Base-by-base conservation (phyloP, 2,113 vertebrate species). In the Sturnus vulgaris region DNA sequence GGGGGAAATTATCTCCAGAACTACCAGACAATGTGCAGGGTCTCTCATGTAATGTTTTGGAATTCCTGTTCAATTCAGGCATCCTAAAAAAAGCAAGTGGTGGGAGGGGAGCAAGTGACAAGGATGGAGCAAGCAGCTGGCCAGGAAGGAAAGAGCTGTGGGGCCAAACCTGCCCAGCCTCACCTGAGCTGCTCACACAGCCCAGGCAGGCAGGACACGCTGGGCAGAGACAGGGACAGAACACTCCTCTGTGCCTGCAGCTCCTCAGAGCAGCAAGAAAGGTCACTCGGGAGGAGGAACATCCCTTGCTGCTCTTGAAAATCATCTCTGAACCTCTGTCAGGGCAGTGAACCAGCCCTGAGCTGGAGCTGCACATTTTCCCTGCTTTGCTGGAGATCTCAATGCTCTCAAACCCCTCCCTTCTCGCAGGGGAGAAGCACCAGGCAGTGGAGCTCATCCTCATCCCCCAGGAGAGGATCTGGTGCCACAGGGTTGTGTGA, bases 401-500 rank as follows among this genome's bases (percentile, higher is more conserved):
- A 31, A 10, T 7, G 52, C 56, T 66, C 66, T 30, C 66, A 47
- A 31, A 31, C 19, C 30, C 11, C 20, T 69, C 37, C 33, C 22
- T 40, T 77, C 14, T 7, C 4, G 1, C n/a, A 10, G 44, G 14
- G 18, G 15, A 16, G 10, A 64, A 70, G 23, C 15, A n/a, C 5
- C 64, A 40, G 60, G 42, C 30, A 19, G 28, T 7, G n/a, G 64
- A 82, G 53, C 23, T 70, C 4, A 0, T 13, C 57, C 12, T 31
- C 2, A 0, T 3, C 24, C 33, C 40, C 20, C 18, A 47, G 4
- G 44, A 71, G 28, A 30, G 28, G 10, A 66, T 11, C 7, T 3
- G 0, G 25, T 60, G 31, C 60, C 63, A n/a, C 30, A 14, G 83
- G 35, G 31, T 2, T 1, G 0, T 49, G 53, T 15, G 72, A 23